Percentiles rank a stretch among this genome's conserved stretches.
These are phyloP conservation scores for Nephrotoma appendiculata DNA, from an alignment of 2,888 invertebrate genomes.

Conservation along the genomic window DNA sequence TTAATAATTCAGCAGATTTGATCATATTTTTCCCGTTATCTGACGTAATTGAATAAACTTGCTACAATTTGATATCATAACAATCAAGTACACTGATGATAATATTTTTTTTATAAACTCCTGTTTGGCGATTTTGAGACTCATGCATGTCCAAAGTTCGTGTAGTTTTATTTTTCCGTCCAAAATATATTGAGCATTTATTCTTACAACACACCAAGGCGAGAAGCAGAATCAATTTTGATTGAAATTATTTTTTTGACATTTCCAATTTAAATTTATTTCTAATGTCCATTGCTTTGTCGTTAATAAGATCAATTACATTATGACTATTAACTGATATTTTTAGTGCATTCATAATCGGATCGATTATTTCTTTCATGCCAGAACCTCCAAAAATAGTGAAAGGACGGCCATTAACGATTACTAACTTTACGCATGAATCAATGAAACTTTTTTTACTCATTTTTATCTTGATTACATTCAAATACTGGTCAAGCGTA, in stretches of 20 bases:
- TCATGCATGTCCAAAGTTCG: too few relatives aligned
- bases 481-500: slow-evolving; percentile 1
- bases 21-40: not conserved
- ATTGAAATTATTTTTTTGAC: not conserved
- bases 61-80: not conserved
- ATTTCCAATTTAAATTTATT: not conserved
- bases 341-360: not conserved
- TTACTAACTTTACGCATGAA: too few relatives aligned
- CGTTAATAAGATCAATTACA: not conserved
- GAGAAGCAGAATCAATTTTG: too few relatives aligned
- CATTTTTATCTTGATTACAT: too few relatives aligned
- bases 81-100: not conserved
- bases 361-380: not conserved
- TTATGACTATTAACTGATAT: not conserved
- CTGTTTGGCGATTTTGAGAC: not conserved
- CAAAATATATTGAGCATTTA: too few relatives aligned
- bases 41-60: not conserved
- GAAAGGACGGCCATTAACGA: too few relatives aligned
- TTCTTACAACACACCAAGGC: too few relatives aligned
- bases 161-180: too few relatives aligned
- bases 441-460: too few relatives aligned
- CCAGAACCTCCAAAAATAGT: too few relatives aligned
- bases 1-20: not conserved
- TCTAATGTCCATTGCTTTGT: not conserved
- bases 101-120: not conserved